Conservation (phyloP, 2,888 invertebrate species). For the Drosophila mercatorum region DNA sequence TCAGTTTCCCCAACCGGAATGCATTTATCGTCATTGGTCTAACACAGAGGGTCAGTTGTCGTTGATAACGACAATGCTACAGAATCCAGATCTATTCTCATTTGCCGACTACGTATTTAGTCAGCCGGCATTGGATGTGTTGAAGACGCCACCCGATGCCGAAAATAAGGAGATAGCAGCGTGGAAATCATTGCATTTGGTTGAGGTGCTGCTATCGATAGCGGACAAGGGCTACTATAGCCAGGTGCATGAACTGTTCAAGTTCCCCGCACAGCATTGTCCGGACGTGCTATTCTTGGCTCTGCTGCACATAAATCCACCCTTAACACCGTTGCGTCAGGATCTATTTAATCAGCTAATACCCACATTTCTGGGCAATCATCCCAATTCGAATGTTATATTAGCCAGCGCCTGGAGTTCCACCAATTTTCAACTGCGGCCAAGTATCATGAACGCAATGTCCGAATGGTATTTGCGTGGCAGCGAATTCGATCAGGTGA, state of each 20-base stretch:
- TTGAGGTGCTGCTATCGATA: constrained; percentile 94
- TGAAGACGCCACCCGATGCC: constrained; percentile 97
- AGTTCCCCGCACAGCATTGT: constrained; percentile 95
- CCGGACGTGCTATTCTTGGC: constrained; percentile 97
- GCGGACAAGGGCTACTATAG: constrained; percentile 94
- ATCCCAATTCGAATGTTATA: constrained; percentile 98
- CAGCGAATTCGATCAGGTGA: constrained; percentile 94
- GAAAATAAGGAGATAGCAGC: constrained; percentile 96
- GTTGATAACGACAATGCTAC: constrained; percentile 93
- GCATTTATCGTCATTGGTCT: constrained; percentile 95
- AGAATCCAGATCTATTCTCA: constrained; percentile 96
- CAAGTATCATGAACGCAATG: constrained; percentile 97
- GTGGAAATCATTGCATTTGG: constrained; percentile 96
- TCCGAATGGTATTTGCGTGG: constrained; percentile 97
- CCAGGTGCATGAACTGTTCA: constrained; percentile 93
- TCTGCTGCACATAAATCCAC: constrained; percentile 93
- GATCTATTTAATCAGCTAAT: constrained; percentile 95
- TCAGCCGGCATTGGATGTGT: constrained; percentile 92
- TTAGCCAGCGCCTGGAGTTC: constrained; percentile 98
- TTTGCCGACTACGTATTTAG: constrained; percentile 96
- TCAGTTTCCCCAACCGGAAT: constrained; percentile 93
- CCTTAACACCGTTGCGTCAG: constrained; percentile 91
- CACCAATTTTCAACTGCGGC: constrained; percentile 89
- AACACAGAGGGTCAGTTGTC: constrained; percentile 97
- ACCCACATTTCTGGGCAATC: constrained; percentile 96